Base-by-base conservation (phyloP, 2,113 vertebrate genomes). In the Potamarius usumacintae region DNA sequence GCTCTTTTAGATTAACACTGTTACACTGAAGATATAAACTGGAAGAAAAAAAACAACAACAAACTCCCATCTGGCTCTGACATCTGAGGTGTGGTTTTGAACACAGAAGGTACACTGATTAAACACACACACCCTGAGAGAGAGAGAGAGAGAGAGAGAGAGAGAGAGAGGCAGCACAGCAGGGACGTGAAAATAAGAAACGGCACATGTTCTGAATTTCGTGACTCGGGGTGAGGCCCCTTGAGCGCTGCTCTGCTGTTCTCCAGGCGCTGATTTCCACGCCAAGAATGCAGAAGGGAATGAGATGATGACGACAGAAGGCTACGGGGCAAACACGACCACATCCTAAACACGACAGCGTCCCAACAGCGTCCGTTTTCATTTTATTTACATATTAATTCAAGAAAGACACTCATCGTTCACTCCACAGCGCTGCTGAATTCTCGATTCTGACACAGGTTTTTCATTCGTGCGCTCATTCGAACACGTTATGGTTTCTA, bases 161-260 rank as follows among this genome's bases (percentile, higher is more conserved):
- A 22, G 15, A 12, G 9, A 30, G 9, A 11, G 17, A 53, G 53
- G n/a, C 48, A 20, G 58, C 65, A 34, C 48, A 52, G 72, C 48
- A 53, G 58, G 48, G 58, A 17, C 65, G 72, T 27, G 25, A 78
- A 79, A 77, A 55, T 30, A 62, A 65, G 72, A 65, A 53, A 27
- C 58, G 12, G 84, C 84, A 86, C 74, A 86, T 86, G 84, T 65
- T 86, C 74, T 86, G 84, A 86, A 79, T 86, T 86, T 86, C 25
- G 48, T 67, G 25, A 25, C 42, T 65, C 9, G 9, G 48, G 84
- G 84, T 50, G 84, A 65, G 57, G 74, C 67, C 58, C 74, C 42
- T 85, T 34, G 22, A 52, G 72, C 83, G 57, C 57, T 42, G 67
- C 55, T 74, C n/a, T 22, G 42, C 72, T 22, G 50, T 50, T 25